Conservation (phyloP, 2,797 vertebrate species). For the Dallia pectoralis region DNA sequence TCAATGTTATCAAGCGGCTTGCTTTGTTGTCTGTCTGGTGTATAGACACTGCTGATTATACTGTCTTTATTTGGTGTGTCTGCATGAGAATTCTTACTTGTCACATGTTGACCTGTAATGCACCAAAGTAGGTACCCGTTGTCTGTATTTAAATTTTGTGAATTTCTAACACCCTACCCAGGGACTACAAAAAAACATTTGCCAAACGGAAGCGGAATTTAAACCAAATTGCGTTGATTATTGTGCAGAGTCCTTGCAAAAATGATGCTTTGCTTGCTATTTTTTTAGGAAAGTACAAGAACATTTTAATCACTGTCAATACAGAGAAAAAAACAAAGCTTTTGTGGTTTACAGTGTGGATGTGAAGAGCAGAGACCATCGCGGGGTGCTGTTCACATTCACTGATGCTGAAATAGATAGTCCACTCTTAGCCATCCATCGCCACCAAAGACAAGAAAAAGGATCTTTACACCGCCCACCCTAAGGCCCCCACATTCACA, state of each 20-base stretch:
- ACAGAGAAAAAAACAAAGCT: background rate
- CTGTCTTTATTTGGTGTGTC: too few relatives aligned
- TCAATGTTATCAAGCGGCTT: too few relatives aligned
- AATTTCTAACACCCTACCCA: background rate
- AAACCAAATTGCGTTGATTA: too few relatives aligned
- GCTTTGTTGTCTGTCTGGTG: too few relatives aligned
- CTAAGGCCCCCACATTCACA: slow-evolving; percentile 27
- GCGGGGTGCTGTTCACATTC: slow-evolving; percentile 21
- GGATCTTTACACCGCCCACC: slow-evolving; percentile 30
- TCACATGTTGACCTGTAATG: too few relatives aligned
- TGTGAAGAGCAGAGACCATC: slow-evolving; percentile 22
- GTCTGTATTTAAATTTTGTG: background rate
- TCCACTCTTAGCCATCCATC: background rate
- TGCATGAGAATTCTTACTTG: too few relatives aligned
- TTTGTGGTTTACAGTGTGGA: background rate
- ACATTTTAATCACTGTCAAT: background rate
- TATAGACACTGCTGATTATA: too few relatives aligned
- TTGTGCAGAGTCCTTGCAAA: too few relatives aligned
- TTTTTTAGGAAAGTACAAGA: background rate
- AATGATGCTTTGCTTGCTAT: background rate
- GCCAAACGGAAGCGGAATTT: too few relatives aligned
- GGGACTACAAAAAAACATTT: too few relatives aligned
- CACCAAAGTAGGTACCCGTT: too few relatives aligned
- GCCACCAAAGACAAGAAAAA: slow-evolving; percentile 22
- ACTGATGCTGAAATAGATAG: slow-evolving; percentile 24